Conservation (phyloP, 53 echinoderm and acorn worm species). For the Arbacia lixula region DNA sequence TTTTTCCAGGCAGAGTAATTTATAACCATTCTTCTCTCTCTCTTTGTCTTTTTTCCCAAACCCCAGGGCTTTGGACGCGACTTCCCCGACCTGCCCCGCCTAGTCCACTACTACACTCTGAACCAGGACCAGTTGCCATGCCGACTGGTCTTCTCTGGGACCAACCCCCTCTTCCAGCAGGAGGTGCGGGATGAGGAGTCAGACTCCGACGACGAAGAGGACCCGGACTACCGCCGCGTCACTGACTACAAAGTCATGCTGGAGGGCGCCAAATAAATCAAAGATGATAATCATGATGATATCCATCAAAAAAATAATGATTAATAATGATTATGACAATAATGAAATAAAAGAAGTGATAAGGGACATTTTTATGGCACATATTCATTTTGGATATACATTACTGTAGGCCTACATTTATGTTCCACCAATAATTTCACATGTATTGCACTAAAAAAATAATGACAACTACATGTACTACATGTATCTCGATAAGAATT, state of each 20-base stretch:
- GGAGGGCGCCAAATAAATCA: slow-evolving; percentile 11
- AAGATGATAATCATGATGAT: neutral
- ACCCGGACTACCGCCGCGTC: slow-evolving; percentile 83
- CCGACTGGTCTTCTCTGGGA: slow-evolving; percentile 80
- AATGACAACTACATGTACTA: too few relatives aligned
- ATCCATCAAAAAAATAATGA: too few relatives aligned
- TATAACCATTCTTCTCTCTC: neutral
- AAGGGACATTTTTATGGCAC: too few relatives aligned
- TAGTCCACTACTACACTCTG: slow-evolving; percentile 91
- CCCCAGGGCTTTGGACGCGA: slow-evolving; percentile 95
- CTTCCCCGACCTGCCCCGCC: slow-evolving; percentile 91
- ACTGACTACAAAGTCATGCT: slow-evolving; percentile 88
- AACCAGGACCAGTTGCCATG: slow-evolving; percentile 94
- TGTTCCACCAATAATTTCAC: too few relatives aligned
- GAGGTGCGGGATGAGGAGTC: slow-evolving; percentile 71
- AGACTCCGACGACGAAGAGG: slow-evolving; percentile 71
- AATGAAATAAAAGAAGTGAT: too few relatives aligned
- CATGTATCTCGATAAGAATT: too few relatives aligned
- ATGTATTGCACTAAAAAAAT: too few relatives aligned
- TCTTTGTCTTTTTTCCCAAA: neutral
- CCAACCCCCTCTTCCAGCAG: slow-evolving; percentile 84
- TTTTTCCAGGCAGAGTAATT: neutral
- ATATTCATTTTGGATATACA: too few relatives aligned
- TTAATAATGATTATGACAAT: too few relatives aligned
- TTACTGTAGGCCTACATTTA: too few relatives aligned